A percentile compares a stretch with the other conserved stretches of the same genome.
phyloP scores from a whole-genome alignment of 2,113 vertebrate species.

The Macquaria ambigua region DNA sequence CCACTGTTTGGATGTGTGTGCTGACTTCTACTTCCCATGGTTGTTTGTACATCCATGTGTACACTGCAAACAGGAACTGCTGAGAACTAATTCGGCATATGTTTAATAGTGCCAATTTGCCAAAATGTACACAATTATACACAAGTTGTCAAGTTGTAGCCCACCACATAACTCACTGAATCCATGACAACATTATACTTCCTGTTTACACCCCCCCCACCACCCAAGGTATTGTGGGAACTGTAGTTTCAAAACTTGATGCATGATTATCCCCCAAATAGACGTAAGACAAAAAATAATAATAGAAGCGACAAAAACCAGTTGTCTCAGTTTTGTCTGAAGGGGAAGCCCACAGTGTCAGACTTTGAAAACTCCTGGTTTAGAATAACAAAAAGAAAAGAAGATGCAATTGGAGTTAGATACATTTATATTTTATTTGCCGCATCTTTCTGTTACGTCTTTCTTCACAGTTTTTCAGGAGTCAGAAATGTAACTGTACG shows the following conservation, averaged over 20 bases:
- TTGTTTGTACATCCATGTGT: background rate
- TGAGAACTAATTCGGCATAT: background rate
- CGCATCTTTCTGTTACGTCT: too few relatives aligned
- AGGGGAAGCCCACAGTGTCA: too few relatives aligned
- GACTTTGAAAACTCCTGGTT: too few relatives aligned
- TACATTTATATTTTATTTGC: too few relatives aligned
- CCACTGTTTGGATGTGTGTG: too few relatives aligned
- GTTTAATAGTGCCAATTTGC: background rate
- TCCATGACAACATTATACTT: background rate
- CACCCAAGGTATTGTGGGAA: too few relatives aligned
- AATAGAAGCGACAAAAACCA: too few relatives aligned
- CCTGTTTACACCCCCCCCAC: background rate
- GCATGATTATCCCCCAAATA: background rate
- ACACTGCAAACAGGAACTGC: background rate
- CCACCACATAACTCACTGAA: background rate
- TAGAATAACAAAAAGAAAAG: too few relatives aligned
- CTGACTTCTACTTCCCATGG: too few relatives aligned
- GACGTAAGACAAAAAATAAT: background rate
- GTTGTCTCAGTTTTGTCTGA: too few relatives aligned
- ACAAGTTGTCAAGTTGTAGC: background rate
- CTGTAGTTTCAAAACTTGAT: background rate
- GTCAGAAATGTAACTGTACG: background rate
- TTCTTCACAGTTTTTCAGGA: background rate
- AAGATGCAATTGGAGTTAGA: too few relatives aligned
- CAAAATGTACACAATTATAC: background rate